A percentile compares a stretch with the other conserved stretches of the same genome.
phyloP scores from a whole-genome alignment of 2,888 invertebrate species.

The Fissipunctia ypsillon region DNA sequence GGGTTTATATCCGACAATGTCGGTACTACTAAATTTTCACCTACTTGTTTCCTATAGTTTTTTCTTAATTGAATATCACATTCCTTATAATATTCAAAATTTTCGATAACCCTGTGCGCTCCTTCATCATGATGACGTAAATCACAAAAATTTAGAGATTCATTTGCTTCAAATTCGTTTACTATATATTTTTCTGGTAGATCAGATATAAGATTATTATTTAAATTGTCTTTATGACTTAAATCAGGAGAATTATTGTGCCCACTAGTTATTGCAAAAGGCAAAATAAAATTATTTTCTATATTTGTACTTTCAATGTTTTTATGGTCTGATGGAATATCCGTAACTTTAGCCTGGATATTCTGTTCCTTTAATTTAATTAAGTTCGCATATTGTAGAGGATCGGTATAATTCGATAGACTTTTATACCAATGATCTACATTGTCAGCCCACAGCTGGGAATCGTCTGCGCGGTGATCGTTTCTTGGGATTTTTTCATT shows the following conservation, averaged over 20 bases:
- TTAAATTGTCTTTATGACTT: slow-evolving; percentile 7
- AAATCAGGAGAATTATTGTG: slow-evolving; percentile 15
- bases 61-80: slow-evolving; percentile 75
- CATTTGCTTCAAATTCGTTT: slow-evolving; percentile 25
- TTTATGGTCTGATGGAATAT: neutral
- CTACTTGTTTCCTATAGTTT: slow-evolving; percentile 72
- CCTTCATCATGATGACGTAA: slow-evolving; percentile 31
- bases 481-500: slow-evolving; percentile 15
- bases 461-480: slow-evolving; percentile 18
- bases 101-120: slow-evolving; percentile 54
- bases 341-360: neutral
- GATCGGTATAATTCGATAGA: slow-evolving; percentile 49
- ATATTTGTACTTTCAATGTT: slow-evolving; percentile 12
- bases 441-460: slow-evolving; percentile 54
- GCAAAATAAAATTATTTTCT: slow-evolving; percentile 22
- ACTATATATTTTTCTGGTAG: slow-evolving; percentile 11
- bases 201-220: slow-evolving; percentile 9
- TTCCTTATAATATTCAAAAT: slow-evolving; percentile 58
- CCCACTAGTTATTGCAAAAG: neutral
- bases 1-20: slow-evolving; percentile 74
- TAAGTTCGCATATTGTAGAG: slow-evolving; percentile 19
- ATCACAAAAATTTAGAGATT: slow-evolving; percentile 31
- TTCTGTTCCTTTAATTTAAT: slow-evolving; percentile 15
- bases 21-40: slow-evolving; percentile 72
- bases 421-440: slow-evolving; percentile 66